Conservation (phyloP, 2,797 vertebrate species). For the Sternotherus odoratus region DNA sequence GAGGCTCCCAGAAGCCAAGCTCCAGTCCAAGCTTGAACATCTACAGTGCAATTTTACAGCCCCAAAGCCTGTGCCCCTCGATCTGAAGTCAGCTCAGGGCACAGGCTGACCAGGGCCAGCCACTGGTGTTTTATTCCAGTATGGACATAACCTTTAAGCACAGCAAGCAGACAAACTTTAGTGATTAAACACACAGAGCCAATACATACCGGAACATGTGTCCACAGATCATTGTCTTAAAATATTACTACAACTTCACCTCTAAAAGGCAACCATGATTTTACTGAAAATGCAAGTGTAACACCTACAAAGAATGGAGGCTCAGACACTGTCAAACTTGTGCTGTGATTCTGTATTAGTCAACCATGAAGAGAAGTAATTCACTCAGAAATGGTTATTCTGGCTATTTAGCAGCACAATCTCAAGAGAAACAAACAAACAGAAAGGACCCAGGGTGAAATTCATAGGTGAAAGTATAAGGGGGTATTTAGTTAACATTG, state of each 20-base stretch:
- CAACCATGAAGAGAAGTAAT: background rate
- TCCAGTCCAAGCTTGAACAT: background rate
- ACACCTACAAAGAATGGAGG: background rate
- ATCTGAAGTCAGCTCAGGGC: too few species aligned
- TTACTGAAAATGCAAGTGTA: background rate
- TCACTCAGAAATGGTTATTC: background rate
- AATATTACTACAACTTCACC: background rate
- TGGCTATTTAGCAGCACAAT: slow-evolving; percentile 2
- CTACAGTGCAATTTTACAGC: background rate
- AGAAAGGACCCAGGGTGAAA: background rate
- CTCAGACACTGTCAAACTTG: background rate
- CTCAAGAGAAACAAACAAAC: slow-evolving; percentile 8
- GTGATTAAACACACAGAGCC: background rate
- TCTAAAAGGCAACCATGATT: background rate
- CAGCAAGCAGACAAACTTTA: background rate
- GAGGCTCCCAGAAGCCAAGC: background rate
- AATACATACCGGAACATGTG: background rate
- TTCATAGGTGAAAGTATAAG: background rate
- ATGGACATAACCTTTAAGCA: background rate
- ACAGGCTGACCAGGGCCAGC: too few species aligned
- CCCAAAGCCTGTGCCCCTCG: background rate
- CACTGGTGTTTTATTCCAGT: too few species aligned
- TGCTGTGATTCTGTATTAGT: background rate
- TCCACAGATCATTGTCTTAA: background rate
- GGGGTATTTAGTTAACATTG: background rate